Conservation (phyloP, 30 jellyfish, hydroid and myxozoan species). For the Turritopsis rubra region DNA sequence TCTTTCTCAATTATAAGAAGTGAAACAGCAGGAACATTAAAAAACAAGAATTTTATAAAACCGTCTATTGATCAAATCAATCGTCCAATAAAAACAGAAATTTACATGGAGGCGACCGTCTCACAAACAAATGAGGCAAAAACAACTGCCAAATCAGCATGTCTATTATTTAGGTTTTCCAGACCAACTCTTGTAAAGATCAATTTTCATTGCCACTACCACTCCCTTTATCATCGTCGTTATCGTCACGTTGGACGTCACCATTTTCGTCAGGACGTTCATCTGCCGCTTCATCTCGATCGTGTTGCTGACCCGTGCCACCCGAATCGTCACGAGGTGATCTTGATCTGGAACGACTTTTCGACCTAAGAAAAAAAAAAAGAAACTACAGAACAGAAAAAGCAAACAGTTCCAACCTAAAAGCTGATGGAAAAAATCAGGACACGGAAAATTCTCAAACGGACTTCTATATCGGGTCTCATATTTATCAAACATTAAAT, state of each 20-base stretch:
- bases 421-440: no score
- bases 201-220: conserved; percentile 8
- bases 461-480: background rate
- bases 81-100: background rate
- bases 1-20: background rate
- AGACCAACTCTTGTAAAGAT: background rate
- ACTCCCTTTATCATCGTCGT: conserved; percentile 3
- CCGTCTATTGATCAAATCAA: background rate
- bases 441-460: no score
- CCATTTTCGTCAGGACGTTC: background rate
- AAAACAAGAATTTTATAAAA: no score
- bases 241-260: background rate
- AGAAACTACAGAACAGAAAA: no score
- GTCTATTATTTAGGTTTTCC: background rate
- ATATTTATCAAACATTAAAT: background rate
- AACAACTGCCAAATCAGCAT: background rate
- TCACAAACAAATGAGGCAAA: background rate
- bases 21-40: background rate
- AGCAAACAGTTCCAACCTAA: no score
- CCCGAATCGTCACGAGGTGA: background rate
- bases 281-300: background rate
- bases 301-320: background rate
- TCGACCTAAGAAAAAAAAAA: background rate
- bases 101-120: background rate
- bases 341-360: conserved; percentile 5